phyloP scores from a whole-genome alignment of 2,888 invertebrate genomes.

The Drosophila nigritarsus region DNA sequence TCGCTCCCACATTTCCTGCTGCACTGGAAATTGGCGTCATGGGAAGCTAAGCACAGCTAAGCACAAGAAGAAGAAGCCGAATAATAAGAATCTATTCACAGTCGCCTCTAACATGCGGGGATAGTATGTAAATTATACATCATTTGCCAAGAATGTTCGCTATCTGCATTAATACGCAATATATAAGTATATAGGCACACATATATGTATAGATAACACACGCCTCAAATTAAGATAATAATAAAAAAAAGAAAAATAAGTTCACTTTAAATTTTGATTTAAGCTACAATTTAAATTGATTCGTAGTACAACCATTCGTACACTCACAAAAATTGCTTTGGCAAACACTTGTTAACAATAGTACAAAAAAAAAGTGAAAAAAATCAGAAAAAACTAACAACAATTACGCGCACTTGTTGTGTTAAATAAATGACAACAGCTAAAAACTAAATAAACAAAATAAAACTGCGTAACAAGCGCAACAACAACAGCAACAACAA shows the following conservation, averaged over 20 bases:
- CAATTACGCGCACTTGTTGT: conserved; percentile 44
- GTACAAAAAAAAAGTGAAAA: background rate
- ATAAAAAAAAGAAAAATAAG: background rate
- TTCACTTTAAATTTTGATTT: conserved; percentile 12
- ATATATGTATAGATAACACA: conserved; percentile 40
- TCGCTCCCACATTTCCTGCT: conserved; percentile 45
- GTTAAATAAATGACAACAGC: conserved; percentile 44
- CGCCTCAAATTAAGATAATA: conserved; percentile 24
- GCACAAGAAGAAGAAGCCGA: conserved; percentile 1
- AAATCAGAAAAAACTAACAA: conserved; percentile 5
- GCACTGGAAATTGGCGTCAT: conserved; percentile 46
- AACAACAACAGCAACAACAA: conserved; percentile 33
- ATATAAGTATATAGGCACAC: conserved; percentile 9
- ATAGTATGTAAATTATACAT: conserved; percentile 7
- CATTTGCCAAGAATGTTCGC: conserved; percentile 24
- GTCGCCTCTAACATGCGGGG: background rate
- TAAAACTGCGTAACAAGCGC: conserved; percentile 42
- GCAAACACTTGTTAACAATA: conserved; percentile 36
- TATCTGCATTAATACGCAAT: conserved; percentile 52
- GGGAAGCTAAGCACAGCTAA: conserved; percentile 54
- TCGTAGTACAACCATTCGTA: conserved; percentile 16
- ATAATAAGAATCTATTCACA: conserved; percentile 6
- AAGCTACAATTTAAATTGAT: conserved; percentile 2
- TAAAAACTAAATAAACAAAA: conserved; percentile 29
- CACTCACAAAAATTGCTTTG: conserved; percentile 30